Evolutionary conservation across 2,113 vertebrate genomes (phyloP).

Genomic region (Gnathonemus echidnorhynchus): DNA sequence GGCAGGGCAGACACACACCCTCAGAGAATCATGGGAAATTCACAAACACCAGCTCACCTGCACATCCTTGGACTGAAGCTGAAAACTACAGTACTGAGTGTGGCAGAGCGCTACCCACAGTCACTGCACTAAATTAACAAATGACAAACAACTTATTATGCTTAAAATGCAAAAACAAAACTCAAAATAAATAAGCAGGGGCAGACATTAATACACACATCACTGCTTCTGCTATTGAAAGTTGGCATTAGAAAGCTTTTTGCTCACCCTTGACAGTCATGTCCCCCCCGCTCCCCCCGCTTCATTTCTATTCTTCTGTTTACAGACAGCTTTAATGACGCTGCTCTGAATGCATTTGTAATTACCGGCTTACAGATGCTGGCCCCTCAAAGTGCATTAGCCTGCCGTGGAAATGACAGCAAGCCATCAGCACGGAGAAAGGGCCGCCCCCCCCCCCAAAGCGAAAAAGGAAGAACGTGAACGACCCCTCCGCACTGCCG

Average conservation of each 20-base stretch:
- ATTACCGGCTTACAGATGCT: neutral
- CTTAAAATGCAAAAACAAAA: neutral
- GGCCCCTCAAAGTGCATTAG: conserved; percentile 16
- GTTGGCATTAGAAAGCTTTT: conserved; percentile 19
- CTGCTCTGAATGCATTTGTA: conserved; percentile 21
- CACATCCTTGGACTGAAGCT: no score
- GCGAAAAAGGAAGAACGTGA: neutral
- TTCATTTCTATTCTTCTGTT: conserved; percentile 20
- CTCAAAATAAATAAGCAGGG: neutral
- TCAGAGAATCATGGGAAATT: neutral
- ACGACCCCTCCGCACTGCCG: neutral
- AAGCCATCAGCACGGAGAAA: conserved; percentile 13
- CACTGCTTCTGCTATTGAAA: neutral
- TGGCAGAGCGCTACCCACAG: neutral
- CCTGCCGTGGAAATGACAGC: conserved; percentile 21
- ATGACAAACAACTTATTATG: neutral
- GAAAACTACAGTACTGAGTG: neutral
- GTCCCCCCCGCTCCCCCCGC: neutral
- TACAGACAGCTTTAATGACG: conserved; percentile 12
- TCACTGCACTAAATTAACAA: neutral
- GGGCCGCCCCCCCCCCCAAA: neutral
- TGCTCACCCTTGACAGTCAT: neutral
- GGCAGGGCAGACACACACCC: neutral
- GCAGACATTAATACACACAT: neutral
- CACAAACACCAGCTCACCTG: neutral